These are phyloP conservation scores for Brachypterus glaber DNA, from an alignment of 2,888 invertebrate species.

Conservation along the genomic window DNA sequence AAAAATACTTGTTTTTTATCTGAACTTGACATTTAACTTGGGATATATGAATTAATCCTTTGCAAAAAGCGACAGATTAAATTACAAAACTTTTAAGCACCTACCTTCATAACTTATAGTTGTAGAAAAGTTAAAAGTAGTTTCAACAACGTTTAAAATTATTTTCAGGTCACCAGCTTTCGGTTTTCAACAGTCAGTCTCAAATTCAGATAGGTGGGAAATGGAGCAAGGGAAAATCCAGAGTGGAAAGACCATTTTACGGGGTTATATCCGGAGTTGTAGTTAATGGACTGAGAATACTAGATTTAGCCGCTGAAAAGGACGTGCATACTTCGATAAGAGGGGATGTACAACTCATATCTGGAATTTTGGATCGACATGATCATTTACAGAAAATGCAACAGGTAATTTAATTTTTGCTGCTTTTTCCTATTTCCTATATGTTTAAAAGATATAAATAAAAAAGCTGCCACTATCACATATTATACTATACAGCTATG, in stretches of 20 bases:
- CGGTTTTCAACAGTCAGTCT: conserved; percentile 85
- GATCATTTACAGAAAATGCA: conserved; percentile 77
- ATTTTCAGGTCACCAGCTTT: conserved; percentile 49
- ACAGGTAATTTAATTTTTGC: conserved; percentile 63
- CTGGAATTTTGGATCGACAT: conserved; percentile 63
- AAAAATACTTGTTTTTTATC: too few relatives aligned
- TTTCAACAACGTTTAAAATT: neutral
- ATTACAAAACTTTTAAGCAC: too few relatives aligned
- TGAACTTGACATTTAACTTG: too few relatives aligned
- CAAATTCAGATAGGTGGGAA: conserved; percentile 82
- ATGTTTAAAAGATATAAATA: too few relatives aligned
- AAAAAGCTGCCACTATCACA: too few relatives aligned
- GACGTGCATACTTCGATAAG: conserved; percentile 67
- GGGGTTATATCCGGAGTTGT: conserved; percentile 87
- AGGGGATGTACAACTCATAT: conserved; percentile 75
- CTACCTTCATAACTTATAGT: too few relatives aligned
- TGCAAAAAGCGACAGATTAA: too few relatives aligned
- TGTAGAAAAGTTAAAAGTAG: too few relatives aligned
- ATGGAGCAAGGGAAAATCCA: conserved; percentile 57
- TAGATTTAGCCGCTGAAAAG: conserved; percentile 78
- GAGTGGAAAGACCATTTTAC: conserved; percentile 69
- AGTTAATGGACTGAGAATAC: conserved; percentile 71
- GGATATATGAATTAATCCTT: too few relatives aligned
- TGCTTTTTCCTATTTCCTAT: too few relatives aligned
- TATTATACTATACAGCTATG: too few relatives aligned